phyloP scores from a whole-genome alignment of 1,140 invertebrate genomes.

The Heliconius hewitsoni region DNA sequence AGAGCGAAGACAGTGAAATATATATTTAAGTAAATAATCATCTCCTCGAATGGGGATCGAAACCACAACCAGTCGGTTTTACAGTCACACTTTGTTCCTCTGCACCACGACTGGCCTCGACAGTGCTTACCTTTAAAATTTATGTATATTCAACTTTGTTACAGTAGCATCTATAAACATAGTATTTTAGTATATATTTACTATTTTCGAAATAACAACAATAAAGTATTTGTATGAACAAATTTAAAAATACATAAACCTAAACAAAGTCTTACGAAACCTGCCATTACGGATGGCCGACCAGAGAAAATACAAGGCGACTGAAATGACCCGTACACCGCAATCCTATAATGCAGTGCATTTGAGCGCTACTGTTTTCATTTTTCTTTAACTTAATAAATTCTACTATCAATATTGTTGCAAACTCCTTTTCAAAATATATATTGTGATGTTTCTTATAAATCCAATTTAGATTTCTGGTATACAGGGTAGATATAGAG shows the following conservation, averaged over 20 bases:
- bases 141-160: too few species aligned
- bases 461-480: not conserved
- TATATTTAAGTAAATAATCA: too few species aligned
- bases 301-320: constrained; percentile 8
- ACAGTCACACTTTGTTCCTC: too few species aligned
- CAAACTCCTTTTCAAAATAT: not conserved
- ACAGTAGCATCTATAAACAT: not conserved
- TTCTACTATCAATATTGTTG: constrained; percentile 13
- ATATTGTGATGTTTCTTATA: not conserved
- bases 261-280: not conserved
- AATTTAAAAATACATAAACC: constrained; percentile 7
- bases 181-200: not conserved
- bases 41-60: too few species aligned
- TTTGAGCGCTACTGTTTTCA: constrained; percentile 7
- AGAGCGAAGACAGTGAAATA: too few species aligned
- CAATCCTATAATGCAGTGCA: constrained; percentile 12
- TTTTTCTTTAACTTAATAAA: constrained; percentile 11
- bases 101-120: too few species aligned
- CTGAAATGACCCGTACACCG: constrained; percentile 10
- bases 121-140: too few species aligned
- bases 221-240: not conserved
- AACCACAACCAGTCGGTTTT: too few species aligned
- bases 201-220: not conserved
- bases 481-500: not conserved
- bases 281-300: constrained; percentile 13